Evolutionary conservation across 2,888 invertebrate species (phyloP).

Genomic region (Zaprionus bogoriensis): DNA sequence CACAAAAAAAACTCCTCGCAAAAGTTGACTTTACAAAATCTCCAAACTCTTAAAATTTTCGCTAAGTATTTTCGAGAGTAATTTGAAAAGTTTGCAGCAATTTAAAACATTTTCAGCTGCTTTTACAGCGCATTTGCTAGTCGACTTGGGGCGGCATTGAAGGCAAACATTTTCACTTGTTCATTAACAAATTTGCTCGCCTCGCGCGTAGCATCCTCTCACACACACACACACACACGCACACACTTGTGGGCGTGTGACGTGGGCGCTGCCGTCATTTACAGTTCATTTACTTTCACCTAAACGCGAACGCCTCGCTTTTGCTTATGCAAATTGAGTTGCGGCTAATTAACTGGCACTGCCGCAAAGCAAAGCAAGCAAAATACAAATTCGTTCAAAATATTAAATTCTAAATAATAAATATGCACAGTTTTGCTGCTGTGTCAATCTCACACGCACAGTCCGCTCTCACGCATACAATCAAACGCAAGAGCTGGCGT

Average conservation of each 20-base stretch:
- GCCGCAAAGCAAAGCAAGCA: conserved; percentile 12
- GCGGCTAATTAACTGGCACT: conserved; percentile 58
- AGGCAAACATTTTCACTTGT: conserved; percentile 13
- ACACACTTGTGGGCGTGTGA: conserved; percentile 9
- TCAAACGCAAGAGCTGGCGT: too few species aligned
- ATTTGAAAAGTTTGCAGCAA: too few species aligned
- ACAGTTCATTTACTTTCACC: conserved; percentile 59
- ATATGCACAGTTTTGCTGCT: too few species aligned
- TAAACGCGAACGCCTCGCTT: conserved; percentile 40
- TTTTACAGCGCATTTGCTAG: conserved; percentile 12
- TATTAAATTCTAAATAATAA: too few species aligned
- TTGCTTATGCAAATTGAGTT: conserved; percentile 59
- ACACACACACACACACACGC: background rate
- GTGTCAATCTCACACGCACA: too few species aligned
- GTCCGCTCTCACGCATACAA: too few species aligned
- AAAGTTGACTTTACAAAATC: background rate
- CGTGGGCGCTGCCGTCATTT: conserved; percentile 46
- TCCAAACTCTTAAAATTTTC: too few species aligned
- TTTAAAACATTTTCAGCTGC: background rate
- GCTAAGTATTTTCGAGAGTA: too few species aligned
- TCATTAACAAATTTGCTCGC: conserved; percentile 60
- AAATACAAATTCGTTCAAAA: background rate
- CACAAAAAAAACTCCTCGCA: background rate
- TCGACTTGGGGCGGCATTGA: background rate
- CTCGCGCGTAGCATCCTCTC: conserved; percentile 27